Evolutionary conservation across 2,797 vertebrate species (phyloP), one percentile per base, ranked within the genome.

Genomic region (Sebastiscus tertius): DNA sequence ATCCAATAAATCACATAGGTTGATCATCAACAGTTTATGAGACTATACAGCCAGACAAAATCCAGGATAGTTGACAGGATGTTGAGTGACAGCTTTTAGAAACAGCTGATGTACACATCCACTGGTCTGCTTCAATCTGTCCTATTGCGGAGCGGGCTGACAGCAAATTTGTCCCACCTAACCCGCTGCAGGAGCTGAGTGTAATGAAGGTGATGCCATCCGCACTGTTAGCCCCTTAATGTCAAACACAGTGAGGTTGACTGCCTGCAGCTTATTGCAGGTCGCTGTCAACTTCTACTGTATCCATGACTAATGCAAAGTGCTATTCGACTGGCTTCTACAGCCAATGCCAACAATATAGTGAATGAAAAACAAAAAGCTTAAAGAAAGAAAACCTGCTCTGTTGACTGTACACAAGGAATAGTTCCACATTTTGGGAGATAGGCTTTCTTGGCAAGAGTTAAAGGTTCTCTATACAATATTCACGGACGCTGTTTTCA

Each of bases 171-270:
- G 65, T 68, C 64, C 62, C 39, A 68, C 11, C 36, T 75, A 72
- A 78, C 75, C 73, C 26, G 74, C 84, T 70, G 77, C 71, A 74
- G 79, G 5, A 59, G 75, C 75, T 46, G 62, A 80, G 70, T 33
- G 52, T 61, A 79, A 79, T 70, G 39, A 79, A 61, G 62, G 70
- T 54, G 76, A 68, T 84, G 72, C 59, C 49, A 39, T 68, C 42
- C 24, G 18, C 11, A 22, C 54, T 34, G 33, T 78, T 72, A 75
- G 74, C 70, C 60, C 58, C 34, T 77, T 74, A 78, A 75, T 82
- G 77, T 79, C 84, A 77, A n/a, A 82, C 64, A 74, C 63, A 73
- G 87, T 83, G 26, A 77, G 46, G 46, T 3, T 56, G 36, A 64
- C 49, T 52, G 74, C 4, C 63, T 36, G 3, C 72, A 60, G 2